Conservation (phyloP, 2,113 vertebrate species). For the Boleophthalmus pectinirostris region DNA sequence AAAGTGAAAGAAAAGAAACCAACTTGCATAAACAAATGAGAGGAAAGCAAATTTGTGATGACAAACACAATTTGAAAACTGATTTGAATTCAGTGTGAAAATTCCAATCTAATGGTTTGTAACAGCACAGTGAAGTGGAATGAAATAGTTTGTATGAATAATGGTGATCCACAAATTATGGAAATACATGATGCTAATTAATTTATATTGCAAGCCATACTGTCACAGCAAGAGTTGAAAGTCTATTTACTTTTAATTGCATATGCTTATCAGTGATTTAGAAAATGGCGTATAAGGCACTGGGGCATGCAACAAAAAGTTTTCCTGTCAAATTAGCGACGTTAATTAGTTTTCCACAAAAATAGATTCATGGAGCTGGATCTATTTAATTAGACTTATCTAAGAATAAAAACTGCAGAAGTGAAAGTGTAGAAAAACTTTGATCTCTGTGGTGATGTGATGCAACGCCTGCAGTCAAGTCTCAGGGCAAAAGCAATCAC, state of each 20-base stretch:
- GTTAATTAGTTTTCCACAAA: slow-evolving; percentile 2
- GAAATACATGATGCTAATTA: not conserved
- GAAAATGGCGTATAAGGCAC: not conserved
- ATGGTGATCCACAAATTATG: not conserved
- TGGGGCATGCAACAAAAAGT: not conserved
- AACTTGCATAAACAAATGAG: no score
- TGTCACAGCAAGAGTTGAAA: not conserved
- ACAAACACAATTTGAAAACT: no score
- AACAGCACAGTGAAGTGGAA: not conserved
- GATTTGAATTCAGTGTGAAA: not conserved
- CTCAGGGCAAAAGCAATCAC: not conserved
- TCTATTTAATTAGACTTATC: not conserved
- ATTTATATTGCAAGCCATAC: not conserved
- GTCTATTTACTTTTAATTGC: slow-evolving; percentile 10
- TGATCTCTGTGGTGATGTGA: not conserved
- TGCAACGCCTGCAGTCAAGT: not conserved
- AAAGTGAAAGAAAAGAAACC: no score
- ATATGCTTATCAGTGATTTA: slow-evolving; percentile 1
- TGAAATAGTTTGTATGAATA: not conserved
- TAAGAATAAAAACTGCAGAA: not conserved
- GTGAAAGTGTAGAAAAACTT: not conserved
- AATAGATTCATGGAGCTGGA: not conserved
- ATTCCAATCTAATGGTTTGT: not conserved
- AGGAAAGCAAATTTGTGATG: no score
- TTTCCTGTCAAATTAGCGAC: not conserved